Percentiles rank a stretch among this genome's conserved stretches.
Conservation (phyloP, 92 coral and sea anemone genomes). For the Epizoanthus fatuus region DNA sequence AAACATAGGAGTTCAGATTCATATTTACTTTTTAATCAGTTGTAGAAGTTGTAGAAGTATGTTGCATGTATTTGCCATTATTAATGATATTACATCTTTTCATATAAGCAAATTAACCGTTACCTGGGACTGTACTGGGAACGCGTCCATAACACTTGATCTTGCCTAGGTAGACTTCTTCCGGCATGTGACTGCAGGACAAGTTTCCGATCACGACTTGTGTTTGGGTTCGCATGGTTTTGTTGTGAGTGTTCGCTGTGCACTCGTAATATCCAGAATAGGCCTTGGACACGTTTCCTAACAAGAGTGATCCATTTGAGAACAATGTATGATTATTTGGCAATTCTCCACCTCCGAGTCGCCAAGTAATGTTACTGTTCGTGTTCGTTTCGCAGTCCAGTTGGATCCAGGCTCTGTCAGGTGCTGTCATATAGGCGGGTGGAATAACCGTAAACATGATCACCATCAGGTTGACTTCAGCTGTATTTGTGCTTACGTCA, state of each 20-base stretch:
- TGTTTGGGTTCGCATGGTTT: background rate
- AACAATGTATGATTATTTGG: background rate
- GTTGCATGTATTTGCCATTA: too few relatives aligned
- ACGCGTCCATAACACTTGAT: too few relatives aligned
- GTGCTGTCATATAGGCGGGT: background rate
- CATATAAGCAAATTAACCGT: too few relatives aligned
- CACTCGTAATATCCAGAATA: background rate
- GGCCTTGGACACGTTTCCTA: background rate
- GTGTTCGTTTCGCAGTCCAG: background rate
- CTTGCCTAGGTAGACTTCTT: too few relatives aligned
- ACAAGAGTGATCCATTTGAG: background rate
- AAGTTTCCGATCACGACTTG: slow-evolving; percentile 5
- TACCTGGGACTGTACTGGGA: too few relatives aligned
- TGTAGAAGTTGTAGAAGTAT: too few relatives aligned
- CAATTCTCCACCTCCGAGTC: background rate
- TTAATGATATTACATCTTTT: too few relatives aligned
- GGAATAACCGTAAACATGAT: background rate
- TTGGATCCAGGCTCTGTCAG: background rate
- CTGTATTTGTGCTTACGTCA: background rate
- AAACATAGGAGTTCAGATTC: too few relatives aligned
- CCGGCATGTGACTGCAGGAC: background rate
- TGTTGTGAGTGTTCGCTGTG: background rate
- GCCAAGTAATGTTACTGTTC: background rate
- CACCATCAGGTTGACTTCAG: background rate
- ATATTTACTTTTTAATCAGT: too few relatives aligned